Base-by-base conservation (phyloP, 2,797 vertebrate genomes). In the Oreochromis grahami region DNA sequence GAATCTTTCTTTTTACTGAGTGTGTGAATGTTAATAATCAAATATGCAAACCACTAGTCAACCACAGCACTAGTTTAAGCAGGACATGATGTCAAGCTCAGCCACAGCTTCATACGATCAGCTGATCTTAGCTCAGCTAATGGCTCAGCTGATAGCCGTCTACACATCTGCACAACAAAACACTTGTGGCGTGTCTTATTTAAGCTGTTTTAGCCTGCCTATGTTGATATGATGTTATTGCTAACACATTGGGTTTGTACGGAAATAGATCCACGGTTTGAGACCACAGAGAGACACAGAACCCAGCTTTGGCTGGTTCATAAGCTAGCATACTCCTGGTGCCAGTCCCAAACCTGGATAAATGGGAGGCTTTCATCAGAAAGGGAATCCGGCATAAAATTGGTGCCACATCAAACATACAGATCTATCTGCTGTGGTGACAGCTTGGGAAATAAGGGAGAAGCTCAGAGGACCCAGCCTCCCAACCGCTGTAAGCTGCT, bases 181-280 rank as follows among this genome's bases (percentile, higher is more conserved):
- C 65, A 26, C 41, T 70, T 45, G 38, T 1, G 8, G 5, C 6
- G 21, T 63, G 60, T 38, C 19, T 38, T 21, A 21, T 3, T 38
- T 38, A 65, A 70, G 65, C 65, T 70, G 65, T 21, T 70, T 70
- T 43, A 45, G 21, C 14, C 65, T 70, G 1, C 38, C 21, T 17
- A 4, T 45, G 41, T 45, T 7, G 14, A 45, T 45, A 17, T 70
- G 26, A 7, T 7, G 41, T 6, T 13, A 26, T 70, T 43, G 14
- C 41, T 45, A 17, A 70, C 5, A 45, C 65, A 7, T 26, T 70
- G 9, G 29, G 15, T 11, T n/a, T 19, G 21, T 21, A 65, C 0
- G 2, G 19, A 38, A 38, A 38, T 65, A 65, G 34, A 38, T 65
- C 7, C 0, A 0, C 3, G 0, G 19, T 38, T 63, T 21, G 58